phyloP scores from a whole-genome alignment of 2,888 invertebrate species.

The Tetragonisca angustula region DNA sequence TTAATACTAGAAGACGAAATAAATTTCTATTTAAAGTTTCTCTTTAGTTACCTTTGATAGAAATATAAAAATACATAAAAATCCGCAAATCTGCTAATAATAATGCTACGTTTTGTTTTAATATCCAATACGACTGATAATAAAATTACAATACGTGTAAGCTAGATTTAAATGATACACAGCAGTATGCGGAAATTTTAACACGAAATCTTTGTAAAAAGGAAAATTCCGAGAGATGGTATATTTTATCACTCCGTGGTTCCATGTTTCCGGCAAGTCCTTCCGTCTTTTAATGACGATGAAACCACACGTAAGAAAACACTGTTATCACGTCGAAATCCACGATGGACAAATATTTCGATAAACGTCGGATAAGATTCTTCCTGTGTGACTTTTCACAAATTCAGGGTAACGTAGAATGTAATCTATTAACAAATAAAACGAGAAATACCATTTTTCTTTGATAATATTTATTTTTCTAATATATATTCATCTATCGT shows the following conservation, averaged over 20 bases:
- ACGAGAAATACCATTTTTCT: background rate
- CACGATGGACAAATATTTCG: background rate
- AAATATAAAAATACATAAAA: too few species aligned
- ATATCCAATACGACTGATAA: background rate
- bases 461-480: conserved; percentile 61
- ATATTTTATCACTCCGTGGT: conserved; percentile 26
- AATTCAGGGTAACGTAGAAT: background rate
- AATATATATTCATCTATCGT: conserved; percentile 68
- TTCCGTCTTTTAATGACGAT: conserved; percentile 36
- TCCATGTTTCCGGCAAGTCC: conserved; percentile 28
- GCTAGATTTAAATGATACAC: background rate
- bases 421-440: background rate
- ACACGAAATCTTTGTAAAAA: background rate
- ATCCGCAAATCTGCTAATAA: background rate
- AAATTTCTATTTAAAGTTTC: too few species aligned
- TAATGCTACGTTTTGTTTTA: background rate
- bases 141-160: background rate
- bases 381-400: background rate
- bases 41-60: too few species aligned
- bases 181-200: background rate
- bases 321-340: conserved; percentile 32
- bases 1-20: too few species aligned
- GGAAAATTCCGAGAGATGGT: background rate
- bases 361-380: conserved; percentile 24
- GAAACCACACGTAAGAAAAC: conserved; percentile 36